These are phyloP conservation scores for Solen grandis DNA, from an alignment of 1,140 invertebrate species.

Conservation along the genomic window DNA sequence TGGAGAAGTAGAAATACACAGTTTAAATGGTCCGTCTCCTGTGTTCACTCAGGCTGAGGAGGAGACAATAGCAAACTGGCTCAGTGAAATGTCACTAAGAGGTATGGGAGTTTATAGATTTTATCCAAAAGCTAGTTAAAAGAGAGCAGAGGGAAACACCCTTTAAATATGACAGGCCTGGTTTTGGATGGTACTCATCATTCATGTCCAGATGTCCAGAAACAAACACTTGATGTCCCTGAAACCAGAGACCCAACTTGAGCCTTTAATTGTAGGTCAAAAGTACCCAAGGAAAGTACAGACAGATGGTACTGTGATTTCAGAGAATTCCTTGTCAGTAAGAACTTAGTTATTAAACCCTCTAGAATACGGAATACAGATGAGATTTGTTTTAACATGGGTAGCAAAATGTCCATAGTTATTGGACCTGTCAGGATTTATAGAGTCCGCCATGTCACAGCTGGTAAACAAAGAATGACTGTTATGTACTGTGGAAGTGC, in stretches of 20 bases:
- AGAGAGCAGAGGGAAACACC: constrained; percentile 1
- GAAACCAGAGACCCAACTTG: no score
- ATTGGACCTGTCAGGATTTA: constrained; percentile 1
- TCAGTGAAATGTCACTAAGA: not conserved
- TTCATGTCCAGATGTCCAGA: not conserved
- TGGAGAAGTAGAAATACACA: not conserved
- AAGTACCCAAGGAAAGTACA: not conserved
- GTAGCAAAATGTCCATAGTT: not conserved
- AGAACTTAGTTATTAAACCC: no score
- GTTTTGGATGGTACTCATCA: not conserved
- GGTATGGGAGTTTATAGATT: constrained; percentile 10
- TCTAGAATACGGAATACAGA: constrained; percentile 2
- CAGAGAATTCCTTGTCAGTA: not conserved
- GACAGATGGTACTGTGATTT: not conserved
- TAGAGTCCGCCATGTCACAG: constrained; percentile 38
- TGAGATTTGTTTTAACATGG: not conserved
- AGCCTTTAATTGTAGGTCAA: no score
- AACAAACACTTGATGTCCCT: no score
- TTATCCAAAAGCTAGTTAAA: not conserved
- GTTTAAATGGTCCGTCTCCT: not conserved
- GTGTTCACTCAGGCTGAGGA: constrained; percentile 5
- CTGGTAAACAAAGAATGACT: constrained; percentile 36
- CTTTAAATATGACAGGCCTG: not conserved
- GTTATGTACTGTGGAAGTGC: constrained; percentile 54
- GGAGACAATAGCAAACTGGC: not conserved